A percentile compares a stretch with the other conserved stretches of the same genome.
Conservation (phyloP, 2,888 invertebrate genomes). For the Dione juno region DNA sequence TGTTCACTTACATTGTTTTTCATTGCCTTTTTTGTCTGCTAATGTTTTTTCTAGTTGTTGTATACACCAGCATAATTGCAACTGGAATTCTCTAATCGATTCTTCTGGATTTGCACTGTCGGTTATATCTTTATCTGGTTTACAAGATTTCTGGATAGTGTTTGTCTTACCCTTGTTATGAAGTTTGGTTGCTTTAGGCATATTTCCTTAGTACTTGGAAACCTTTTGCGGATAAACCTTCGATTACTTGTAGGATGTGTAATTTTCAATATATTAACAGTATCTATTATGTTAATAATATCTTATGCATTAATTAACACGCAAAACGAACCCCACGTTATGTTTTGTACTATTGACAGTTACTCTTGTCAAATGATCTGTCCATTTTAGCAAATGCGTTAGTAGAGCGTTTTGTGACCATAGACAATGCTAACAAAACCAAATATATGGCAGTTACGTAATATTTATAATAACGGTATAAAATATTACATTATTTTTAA, state of each 20-base stretch:
- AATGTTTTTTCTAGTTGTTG: constrained; percentile 86
- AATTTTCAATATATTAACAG: neutral
- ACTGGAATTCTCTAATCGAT: constrained; percentile 86
- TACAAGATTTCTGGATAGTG: constrained; percentile 69
- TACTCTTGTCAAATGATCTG: constrained; percentile 30
- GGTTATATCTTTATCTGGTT: constrained; percentile 59
- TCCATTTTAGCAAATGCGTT: constrained; percentile 9
- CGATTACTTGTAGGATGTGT: constrained; percentile 1
- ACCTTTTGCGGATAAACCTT: neutral
- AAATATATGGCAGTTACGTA: neutral
- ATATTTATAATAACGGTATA: neutral
- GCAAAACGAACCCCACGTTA: constrained; percentile 53
- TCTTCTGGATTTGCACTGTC: constrained; percentile 72
- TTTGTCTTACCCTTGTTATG: constrained; percentile 72
- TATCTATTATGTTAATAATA: constrained; percentile 5
- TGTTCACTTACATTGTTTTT: constrained; percentile 80
- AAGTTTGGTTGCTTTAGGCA: constrained; percentile 78
- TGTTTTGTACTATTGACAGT: constrained; percentile 53
- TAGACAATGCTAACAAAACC: constrained; percentile 7
- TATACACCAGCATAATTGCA: constrained; percentile 92
- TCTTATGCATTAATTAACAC: neutral
- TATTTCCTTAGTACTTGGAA: constrained; percentile 45
- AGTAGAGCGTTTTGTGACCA: constrained; percentile 9
- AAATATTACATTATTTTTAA: neutral
- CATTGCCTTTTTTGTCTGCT: constrained; percentile 83